A percentile compares a stretch with the other conserved stretches of the same genome.
phyloP scores from a whole-genome alignment of 2,888 invertebrate genomes.

The Euplagia quadripunctaria region DNA sequence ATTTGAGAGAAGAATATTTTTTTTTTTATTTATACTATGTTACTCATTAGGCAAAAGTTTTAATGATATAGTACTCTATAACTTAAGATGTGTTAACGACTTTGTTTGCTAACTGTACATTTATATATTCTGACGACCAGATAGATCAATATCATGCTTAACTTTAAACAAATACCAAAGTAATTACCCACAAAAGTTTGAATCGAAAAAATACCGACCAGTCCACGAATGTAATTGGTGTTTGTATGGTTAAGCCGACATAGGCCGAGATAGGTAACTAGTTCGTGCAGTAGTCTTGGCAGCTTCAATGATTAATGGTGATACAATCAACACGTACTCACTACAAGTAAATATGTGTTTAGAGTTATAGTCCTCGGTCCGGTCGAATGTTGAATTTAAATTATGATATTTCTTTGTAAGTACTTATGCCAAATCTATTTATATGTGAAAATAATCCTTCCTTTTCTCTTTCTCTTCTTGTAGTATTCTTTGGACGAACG shows the following conservation, averaged over 20 bases:
- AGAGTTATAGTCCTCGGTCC: neutral
- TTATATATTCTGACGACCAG: too few species aligned
- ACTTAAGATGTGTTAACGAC: too few species aligned
- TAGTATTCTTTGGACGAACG: too few species aligned
- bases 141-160: too few species aligned
- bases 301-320: constrained; percentile 11
- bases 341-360: constrained; percentile 4
- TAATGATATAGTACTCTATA: too few species aligned
- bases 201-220: neutral
- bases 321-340: constrained; percentile 5
- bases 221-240: constrained; percentile 2
- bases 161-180: neutral
- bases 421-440: too few species aligned
- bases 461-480: too few species aligned
- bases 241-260: constrained; percentile 2
- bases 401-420: neutral
- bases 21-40: too few species aligned
- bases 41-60: too few species aligned
- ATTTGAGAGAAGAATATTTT: too few species aligned
- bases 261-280: constrained; percentile 1
- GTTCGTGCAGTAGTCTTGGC: neutral
- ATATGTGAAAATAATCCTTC: too few species aligned
- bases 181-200: neutral
- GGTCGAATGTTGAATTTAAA: neutral
- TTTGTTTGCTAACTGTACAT: too few species aligned